Evolutionary conservation across 1,140 invertebrate genomes (phyloP).

Genomic region (Pseudomyrmex flavicornis): DNA sequence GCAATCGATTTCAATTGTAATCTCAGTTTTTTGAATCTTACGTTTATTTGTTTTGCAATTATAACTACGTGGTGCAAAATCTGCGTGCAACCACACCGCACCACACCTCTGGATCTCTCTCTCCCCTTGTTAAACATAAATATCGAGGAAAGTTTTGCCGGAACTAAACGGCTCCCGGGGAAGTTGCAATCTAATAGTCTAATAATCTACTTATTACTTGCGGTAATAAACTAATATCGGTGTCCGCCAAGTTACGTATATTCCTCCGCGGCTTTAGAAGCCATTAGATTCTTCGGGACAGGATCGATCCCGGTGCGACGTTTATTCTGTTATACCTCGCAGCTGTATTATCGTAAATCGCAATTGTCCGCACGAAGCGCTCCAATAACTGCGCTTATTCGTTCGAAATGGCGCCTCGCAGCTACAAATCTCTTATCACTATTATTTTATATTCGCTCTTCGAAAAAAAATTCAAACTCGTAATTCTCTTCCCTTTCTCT

Average conservation of each 20-base stretch:
- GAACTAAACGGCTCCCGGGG: constrained; percentile 48
- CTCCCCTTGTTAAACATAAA: constrained; percentile 38
- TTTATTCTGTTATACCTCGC: constrained; percentile 3
- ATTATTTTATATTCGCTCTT: neutral
- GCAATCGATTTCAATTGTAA: too few relatives aligned
- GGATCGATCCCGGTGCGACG: constrained; percentile 30
- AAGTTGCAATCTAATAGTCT: constrained; percentile 58
- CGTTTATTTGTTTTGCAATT: too few relatives aligned
- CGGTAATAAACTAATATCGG: constrained; percentile 58
- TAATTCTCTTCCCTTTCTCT: neutral
- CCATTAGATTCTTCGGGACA: constrained; percentile 55
- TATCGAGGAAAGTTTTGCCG: constrained; percentile 56
- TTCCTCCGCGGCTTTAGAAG: constrained; percentile 41
- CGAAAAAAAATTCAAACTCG: neutral
- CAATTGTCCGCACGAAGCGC: neutral
- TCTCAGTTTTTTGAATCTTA: too few relatives aligned
- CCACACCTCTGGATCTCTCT: too few relatives aligned
- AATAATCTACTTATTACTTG: constrained; percentile 63
- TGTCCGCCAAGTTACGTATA: constrained; percentile 53
- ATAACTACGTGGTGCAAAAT: too few relatives aligned
- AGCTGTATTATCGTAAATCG: constrained; percentile 13
- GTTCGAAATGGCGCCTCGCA: too few relatives aligned
- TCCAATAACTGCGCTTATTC: neutral
- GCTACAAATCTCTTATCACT: too few relatives aligned
- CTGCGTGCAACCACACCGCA: too few relatives aligned